phyloP scores from a whole-genome alignment of 2,113 vertebrate species.

The Chaetorhynchus papuensis region DNA sequence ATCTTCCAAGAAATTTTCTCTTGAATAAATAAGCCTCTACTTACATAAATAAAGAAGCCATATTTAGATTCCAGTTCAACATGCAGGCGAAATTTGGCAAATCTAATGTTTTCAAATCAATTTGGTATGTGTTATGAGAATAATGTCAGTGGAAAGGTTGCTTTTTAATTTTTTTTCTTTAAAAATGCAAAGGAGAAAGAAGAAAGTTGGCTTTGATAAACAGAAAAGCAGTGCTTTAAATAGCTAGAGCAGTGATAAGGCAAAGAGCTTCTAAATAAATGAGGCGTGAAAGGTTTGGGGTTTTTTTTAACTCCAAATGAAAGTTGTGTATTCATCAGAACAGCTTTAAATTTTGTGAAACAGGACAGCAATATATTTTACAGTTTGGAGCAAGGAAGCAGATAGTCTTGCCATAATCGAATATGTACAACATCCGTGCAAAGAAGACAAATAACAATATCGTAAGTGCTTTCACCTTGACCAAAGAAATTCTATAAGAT shows the following conservation, averaged over 20 bases:
- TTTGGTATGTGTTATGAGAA: constrained; percentile 3
- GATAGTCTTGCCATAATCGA: not conserved
- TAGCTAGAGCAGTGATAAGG: constrained; percentile 2
- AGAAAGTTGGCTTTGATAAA: not conserved
- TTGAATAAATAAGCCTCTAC: not conserved
- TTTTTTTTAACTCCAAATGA: not conserved
- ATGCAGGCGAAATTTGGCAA: not conserved
- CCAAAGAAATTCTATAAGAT: not conserved
- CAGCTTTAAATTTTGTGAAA: not conserved
- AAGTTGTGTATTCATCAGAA: not conserved
- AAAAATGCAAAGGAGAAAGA: not conserved
- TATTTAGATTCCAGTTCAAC: not conserved
- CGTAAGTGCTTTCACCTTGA: constrained; percentile 20
- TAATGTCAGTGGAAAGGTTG: not conserved
- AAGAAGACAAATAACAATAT: not conserved
- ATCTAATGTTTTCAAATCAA: constrained; percentile 13
- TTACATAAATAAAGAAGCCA: not conserved
- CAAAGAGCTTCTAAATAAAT: constrained; percentile 15
- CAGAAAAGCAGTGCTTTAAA: not conserved
- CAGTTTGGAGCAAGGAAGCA: not conserved
- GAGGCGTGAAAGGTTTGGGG: not conserved
- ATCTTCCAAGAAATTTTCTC: not conserved
- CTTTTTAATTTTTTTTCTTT: not conserved
- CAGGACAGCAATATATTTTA: not conserved
- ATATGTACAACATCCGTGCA: not conserved